phyloP scores from a whole-genome alignment of 1,140 invertebrate genomes.

The Latrodectus geometricus region DNA sequence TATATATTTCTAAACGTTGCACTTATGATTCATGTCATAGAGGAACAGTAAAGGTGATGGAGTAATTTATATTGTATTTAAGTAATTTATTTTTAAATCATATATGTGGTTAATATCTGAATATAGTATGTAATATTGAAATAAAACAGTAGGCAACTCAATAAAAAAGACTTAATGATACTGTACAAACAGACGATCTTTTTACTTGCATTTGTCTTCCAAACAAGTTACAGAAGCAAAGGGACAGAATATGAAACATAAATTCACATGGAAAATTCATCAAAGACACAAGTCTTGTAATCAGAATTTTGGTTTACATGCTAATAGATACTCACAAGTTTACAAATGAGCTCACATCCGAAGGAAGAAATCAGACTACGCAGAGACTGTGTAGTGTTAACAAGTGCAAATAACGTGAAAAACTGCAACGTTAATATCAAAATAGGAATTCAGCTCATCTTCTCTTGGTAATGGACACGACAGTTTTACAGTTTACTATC shows the following conservation, averaged over 20 bases:
- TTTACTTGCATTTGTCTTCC: constrained; percentile 59
- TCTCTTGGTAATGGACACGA: too few species aligned
- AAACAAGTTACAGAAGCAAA: constrained; percentile 59
- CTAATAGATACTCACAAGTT: constrained; percentile 56
- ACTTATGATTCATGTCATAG: too few species aligned
- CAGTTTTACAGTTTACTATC: too few species aligned
- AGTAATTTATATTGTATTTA: background rate
- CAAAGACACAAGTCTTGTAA: constrained; percentile 48
- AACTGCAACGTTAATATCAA: constrained; percentile 52
- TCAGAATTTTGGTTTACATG: constrained; percentile 44
- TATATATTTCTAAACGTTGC: too few species aligned
- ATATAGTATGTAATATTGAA: background rate
- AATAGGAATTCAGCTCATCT: constrained; percentile 1
- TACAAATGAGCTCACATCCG: constrained; percentile 57
- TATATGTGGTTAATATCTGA: background rate
- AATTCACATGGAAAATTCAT: constrained; percentile 46
- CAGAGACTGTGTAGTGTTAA: constrained; percentile 46
- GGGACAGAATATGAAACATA: constrained; percentile 47
- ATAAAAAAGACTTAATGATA: constrained; percentile 26
- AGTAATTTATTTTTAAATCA: background rate
- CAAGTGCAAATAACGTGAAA: constrained; percentile 53
- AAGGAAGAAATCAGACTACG: constrained; percentile 11
- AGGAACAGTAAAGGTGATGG: too few species aligned
- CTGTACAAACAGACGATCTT: constrained; percentile 60
- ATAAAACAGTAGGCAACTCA: constrained; percentile 10